These are phyloP conservation scores for Xestobium rufovillosum DNA, from an alignment of 2,888 invertebrate genomes.

Conservation along the genomic window DNA sequence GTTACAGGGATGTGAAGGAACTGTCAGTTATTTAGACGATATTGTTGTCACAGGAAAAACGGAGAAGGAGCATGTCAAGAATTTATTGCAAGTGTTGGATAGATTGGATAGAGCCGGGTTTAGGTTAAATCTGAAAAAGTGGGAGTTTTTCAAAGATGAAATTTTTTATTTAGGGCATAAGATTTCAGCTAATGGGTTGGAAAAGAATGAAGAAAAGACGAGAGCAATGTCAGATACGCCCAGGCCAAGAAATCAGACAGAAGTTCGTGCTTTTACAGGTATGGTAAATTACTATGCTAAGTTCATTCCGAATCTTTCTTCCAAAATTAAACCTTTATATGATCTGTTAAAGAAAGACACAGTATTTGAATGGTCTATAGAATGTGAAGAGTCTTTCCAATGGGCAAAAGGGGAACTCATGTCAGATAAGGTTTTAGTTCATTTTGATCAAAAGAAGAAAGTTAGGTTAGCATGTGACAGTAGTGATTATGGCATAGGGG, in stretches of 20 bases:
- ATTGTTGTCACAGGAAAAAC: conserved; percentile 19
- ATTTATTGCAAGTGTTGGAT: conserved; percentile 12
- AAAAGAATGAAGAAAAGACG: too few species aligned
- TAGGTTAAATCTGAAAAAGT: conserved; percentile 28
- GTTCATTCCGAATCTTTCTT: conserved; percentile 31
- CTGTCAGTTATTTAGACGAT: conserved; percentile 21
- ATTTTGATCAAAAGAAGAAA: too few species aligned
- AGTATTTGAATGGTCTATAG: conserved; percentile 26
- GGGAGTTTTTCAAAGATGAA: conserved; percentile 24
- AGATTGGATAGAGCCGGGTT: conserved; percentile 25
- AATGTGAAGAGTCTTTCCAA: conserved; percentile 30
- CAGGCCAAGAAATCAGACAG: conserved; percentile 21
- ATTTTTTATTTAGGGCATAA: conserved; percentile 28
- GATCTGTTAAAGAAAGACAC: too few species aligned
- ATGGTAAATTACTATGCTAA: conserved; percentile 35
- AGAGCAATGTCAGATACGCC: conserved; percentile 26
- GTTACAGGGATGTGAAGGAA: conserved; percentile 19
- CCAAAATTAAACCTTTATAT: conserved; percentile 29
- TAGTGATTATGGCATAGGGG: too few species aligned
- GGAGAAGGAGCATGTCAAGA: conserved; percentile 14
- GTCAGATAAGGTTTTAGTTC: conserved; percentile 13
- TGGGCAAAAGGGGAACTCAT: conserved; percentile 26
- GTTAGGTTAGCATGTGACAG: too few species aligned
- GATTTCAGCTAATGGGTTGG: too few species aligned
- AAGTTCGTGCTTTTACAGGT: conserved; percentile 30